Conservation (phyloP, 2,797 vertebrate species). For the Alectoris magna region DNA sequence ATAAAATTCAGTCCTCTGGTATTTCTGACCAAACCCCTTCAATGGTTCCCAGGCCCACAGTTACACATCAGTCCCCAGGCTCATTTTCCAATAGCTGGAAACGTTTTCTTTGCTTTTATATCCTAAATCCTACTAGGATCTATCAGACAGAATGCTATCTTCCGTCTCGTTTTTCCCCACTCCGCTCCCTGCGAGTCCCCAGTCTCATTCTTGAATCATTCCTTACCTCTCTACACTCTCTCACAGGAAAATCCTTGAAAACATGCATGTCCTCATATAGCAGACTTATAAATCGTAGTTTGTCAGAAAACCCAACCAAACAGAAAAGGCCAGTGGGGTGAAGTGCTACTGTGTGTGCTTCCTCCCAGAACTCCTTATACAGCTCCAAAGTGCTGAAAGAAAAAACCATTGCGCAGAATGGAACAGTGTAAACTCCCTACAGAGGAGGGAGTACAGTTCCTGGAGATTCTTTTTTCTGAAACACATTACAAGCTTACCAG, state of each 20-base stretch:
- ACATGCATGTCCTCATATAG: constrained; percentile 89
- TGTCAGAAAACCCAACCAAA: constrained; percentile 93
- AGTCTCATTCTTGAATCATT: not conserved
- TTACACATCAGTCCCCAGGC: not conserved
- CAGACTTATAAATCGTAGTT: constrained; percentile 91
- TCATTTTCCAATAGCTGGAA: not conserved
- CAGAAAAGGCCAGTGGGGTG: constrained; percentile 92
- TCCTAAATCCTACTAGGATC: not conserved
- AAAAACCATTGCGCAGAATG: not conserved
- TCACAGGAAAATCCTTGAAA: constrained; percentile 90
- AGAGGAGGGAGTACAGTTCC: too few relatives aligned
- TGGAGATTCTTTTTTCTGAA: not conserved
- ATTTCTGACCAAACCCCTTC: not conserved
- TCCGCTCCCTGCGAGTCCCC: not conserved
- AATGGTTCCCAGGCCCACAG: not conserved
- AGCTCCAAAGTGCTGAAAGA: constrained; percentile 86
- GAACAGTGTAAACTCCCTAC: not conserved
- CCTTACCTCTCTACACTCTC: constrained; percentile 90
- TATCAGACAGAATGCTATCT: not conserved
- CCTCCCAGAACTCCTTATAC: constrained; percentile 90
- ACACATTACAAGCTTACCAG: not conserved
- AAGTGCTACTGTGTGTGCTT: constrained; percentile 88
- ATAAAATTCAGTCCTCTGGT: not conserved
- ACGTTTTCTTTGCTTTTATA: not conserved
- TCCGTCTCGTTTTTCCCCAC: not conserved